Conservation (phyloP, 2,888 invertebrate species). For the Trachelus stipa region DNA sequence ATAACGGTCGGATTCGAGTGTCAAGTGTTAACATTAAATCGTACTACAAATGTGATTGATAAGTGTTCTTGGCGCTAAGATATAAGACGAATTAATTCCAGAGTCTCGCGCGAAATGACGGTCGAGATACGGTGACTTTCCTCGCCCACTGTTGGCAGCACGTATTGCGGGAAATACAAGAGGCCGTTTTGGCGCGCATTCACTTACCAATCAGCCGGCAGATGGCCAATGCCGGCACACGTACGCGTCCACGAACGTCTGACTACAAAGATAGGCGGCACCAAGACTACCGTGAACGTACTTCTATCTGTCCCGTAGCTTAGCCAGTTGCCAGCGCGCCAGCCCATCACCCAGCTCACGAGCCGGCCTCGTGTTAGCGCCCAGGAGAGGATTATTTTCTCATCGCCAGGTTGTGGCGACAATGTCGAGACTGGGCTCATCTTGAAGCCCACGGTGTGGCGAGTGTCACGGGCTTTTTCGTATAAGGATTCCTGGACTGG, state of each 20-base stretch:
- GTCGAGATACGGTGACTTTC: slow-evolving; percentile 6
- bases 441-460: slow-evolving; percentile 21
- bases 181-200: slow-evolving; percentile 62
- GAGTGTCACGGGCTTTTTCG: slow-evolving; percentile 18
- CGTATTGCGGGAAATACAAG: slow-evolving; percentile 54
- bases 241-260: slow-evolving; percentile 29
- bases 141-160: slow-evolving; percentile 40
- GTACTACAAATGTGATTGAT: neutral
- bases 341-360: slow-evolving; percentile 46
- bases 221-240: slow-evolving; percentile 61
- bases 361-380: slow-evolving; percentile 60
- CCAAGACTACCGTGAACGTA: slow-evolving; percentile 21
- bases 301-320: slow-evolving; percentile 31
- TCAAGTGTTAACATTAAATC: neutral
- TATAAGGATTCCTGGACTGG: slow-evolving; percentile 11
- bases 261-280: slow-evolving; percentile 19
- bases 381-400: slow-evolving; percentile 39
- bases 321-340: slow-evolving; percentile 37
- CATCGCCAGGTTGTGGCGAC: slow-evolving; percentile 41
- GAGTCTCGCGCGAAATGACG: slow-evolving; percentile 14
- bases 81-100: neutral
- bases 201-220: slow-evolving; percentile 53
- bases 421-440: slow-evolving; percentile 44
- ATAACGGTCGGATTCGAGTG: neutral
- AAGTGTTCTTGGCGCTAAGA: neutral